Evolutionary conservation across 2,888 invertebrate genomes (phyloP).

Genomic region (Camptogramma bilineatum): DNA sequence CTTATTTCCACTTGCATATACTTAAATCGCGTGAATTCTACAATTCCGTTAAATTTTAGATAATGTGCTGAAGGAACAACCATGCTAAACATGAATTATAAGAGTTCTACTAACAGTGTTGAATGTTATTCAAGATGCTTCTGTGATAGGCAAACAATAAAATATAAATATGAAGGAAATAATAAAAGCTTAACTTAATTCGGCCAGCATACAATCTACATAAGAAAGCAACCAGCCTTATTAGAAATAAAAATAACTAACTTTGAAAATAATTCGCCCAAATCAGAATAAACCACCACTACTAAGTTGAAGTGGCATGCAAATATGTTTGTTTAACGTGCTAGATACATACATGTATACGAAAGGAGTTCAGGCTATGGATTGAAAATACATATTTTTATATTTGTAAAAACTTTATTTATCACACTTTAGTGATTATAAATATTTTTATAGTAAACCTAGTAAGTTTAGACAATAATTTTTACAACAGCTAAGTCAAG

Average conservation of each 20-base stretch:
- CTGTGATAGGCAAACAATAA: slow-evolving; percentile 25
- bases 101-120: slow-evolving; percentile 19
- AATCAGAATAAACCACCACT: slow-evolving; percentile 37
- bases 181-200: slow-evolving; percentile 30
- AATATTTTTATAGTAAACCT: slow-evolving; percentile 62
- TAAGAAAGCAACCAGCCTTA: slow-evolving; percentile 39
- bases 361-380: slow-evolving; percentile 55
- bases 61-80: slow-evolving; percentile 26
- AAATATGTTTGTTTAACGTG: slow-evolving; percentile 36
- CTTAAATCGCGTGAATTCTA: slow-evolving; percentile 8
- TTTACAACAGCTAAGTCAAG: slow-evolving; percentile 44
- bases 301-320: slow-evolving; percentile 40
- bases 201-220: slow-evolving; percentile 23
- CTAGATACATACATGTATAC: slow-evolving; percentile 30
- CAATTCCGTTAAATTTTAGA: not conserved
- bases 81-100: slow-evolving; percentile 26
- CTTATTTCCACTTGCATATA: slow-evolving; percentile 15
- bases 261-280: slow-evolving; percentile 27
- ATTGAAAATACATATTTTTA: slow-evolving; percentile 77
- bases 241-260: slow-evolving; percentile 31
- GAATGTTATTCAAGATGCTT: slow-evolving; percentile 36
- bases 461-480: slow-evolving; percentile 50
- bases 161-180: slow-evolving; percentile 19
- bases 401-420: slow-evolving; percentile 72
- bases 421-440: slow-evolving; percentile 69